phyloP scores from a whole-genome alignment of 2,797 vertebrate species.

The Morelia viridis region DNA sequence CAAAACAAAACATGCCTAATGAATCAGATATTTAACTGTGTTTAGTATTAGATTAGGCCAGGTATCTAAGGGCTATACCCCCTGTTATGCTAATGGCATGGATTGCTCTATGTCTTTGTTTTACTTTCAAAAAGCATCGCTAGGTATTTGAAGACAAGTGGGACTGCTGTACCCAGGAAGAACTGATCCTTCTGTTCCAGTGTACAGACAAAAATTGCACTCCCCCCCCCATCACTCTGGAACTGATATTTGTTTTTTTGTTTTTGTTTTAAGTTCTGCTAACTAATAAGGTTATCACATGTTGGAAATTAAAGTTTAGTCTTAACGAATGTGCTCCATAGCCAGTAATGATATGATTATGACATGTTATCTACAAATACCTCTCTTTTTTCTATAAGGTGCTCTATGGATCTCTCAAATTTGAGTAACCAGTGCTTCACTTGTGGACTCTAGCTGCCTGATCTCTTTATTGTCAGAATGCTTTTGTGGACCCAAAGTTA shows the following conservation, averaged over 20 bases:
- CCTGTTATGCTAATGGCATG: neutral
- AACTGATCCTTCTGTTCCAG: neutral
- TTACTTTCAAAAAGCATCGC: neutral
- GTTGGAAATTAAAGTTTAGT: neutral
- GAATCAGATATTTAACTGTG: neutral
- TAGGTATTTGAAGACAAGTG: neutral
- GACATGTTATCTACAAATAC: neutral
- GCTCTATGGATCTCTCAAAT: neutral
- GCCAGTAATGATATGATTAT: neutral
- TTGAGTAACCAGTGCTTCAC: neutral
- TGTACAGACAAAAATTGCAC: neutral
- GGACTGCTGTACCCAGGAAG: neutral
- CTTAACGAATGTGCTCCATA: neutral
- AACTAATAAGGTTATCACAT: neutral
- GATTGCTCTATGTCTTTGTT: neutral
- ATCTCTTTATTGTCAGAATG: neutral
- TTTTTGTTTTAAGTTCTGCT: neutral
- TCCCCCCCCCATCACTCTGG: neutral
- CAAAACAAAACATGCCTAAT: neutral
- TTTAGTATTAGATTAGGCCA: neutral
- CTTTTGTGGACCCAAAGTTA: neutral
- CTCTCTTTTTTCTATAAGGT: neutral
- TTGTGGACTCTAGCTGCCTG: neutral
- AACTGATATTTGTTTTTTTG: neutral
- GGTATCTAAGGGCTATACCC: neutral